A percentile compares a stretch with the other conserved stretches of the same genome.
These are phyloP conservation scores for Amphibalanus amphitrite DNA, from an alignment of 1,140 invertebrate species.

Conservation along the genomic window DNA sequence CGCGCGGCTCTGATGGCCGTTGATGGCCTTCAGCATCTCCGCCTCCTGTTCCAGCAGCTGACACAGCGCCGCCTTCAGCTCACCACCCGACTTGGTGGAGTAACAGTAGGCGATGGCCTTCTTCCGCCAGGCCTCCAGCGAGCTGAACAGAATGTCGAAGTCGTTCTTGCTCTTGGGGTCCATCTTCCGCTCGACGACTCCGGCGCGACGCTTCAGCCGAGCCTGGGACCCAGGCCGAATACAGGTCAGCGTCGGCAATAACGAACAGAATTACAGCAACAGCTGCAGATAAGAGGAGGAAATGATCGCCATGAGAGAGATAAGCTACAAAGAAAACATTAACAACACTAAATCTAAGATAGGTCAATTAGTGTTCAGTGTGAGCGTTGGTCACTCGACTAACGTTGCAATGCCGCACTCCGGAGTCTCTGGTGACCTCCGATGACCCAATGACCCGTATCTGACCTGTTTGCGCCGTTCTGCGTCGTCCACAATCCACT, in stretches of 20 bases:
- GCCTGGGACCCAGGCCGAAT: neutral
- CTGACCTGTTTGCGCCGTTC: neutral
- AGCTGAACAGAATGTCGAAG: neutral
- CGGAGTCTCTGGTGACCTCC: too few species aligned
- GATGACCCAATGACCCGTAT: neutral
- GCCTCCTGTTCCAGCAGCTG: neutral
- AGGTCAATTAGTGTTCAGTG: too few species aligned
- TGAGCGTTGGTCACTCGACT: too few species aligned
- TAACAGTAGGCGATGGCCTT: neutral
- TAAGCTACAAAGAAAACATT: too few species aligned
- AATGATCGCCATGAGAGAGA: too few species aligned
- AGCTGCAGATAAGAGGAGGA: too few species aligned
- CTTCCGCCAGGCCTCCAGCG: neutral
- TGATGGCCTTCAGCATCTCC: neutral
- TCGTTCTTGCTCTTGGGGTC: neutral
- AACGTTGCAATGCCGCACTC: too few species aligned
- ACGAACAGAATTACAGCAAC: too few species aligned
- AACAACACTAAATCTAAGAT: too few species aligned
- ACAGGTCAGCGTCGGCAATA: too few species aligned
- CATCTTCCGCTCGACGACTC: neutral
- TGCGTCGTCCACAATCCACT: neutral
- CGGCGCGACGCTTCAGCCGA: neutral
- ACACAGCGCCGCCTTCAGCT: neutral
- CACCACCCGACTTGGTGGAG: neutral
- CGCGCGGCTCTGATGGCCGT: neutral